Percentiles rank a stretch among this genome's conserved stretches.
Evolutionary conservation across 2,113 vertebrate species (phyloP).

Genomic region (Dolichallabes microphthalmus): DNA sequence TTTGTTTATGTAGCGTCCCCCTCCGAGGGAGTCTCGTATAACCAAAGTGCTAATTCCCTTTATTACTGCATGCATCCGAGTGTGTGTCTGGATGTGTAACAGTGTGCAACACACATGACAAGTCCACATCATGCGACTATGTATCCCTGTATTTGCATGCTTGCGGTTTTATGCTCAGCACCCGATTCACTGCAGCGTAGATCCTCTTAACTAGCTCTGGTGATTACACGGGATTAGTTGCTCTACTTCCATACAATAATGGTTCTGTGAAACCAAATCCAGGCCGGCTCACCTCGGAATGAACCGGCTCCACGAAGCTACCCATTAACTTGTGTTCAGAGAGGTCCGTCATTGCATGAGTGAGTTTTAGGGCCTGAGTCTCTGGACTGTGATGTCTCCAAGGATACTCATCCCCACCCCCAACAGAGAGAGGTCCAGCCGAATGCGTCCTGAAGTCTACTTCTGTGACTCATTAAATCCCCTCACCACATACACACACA

Average conservation of each 20-base stretch:
- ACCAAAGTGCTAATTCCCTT: slow-evolving; percentile 19
- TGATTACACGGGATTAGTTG: slow-evolving; percentile 56
- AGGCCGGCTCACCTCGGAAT: slow-evolving; percentile 17
- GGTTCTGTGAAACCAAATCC: slow-evolving; percentile 25
- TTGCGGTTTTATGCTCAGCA: background rate
- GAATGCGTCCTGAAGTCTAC: slow-evolving; percentile 47
- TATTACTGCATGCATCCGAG: slow-evolving; percentile 14
- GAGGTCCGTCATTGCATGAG: slow-evolving; percentile 26
- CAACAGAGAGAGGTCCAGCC: slow-evolving; percentile 36
- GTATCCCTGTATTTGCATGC: slow-evolving; percentile 15
- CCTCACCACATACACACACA: slow-evolving; percentile 32
- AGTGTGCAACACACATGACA: slow-evolving; percentile 13
- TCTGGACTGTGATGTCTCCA: slow-evolving; percentile 49
- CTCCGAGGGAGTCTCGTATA: slow-evolving; percentile 9
- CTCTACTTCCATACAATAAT: slow-evolving; percentile 51
- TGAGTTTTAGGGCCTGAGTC: slow-evolving; percentile 47
- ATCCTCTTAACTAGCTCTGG: slow-evolving; percentile 55
- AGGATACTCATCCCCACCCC: slow-evolving; percentile 46
- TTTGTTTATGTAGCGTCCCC: background rate
- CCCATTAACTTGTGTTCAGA: slow-evolving; percentile 44
- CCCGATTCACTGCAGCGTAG: slow-evolving; percentile 34
- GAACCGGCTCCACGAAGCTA: slow-evolving; percentile 26
- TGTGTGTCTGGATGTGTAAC: background rate
- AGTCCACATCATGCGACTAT: slow-evolving; percentile 9
- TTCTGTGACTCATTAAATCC: slow-evolving; percentile 58